Evolutionary conservation across 2,797 vertebrate genomes (phyloP).

Genomic region (Nyctalus aviator): DNA sequence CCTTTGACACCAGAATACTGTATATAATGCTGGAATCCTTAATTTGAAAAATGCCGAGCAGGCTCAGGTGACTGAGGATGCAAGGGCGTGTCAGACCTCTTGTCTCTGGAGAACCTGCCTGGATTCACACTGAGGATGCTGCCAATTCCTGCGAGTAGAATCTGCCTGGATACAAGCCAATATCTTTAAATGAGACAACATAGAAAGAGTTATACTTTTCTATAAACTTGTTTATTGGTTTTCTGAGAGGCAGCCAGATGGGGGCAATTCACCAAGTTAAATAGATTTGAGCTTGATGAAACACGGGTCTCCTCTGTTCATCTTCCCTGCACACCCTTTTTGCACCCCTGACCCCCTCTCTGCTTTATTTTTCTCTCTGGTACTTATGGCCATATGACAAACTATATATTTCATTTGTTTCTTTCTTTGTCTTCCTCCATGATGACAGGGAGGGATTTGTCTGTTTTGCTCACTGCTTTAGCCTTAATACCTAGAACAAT

Average conservation of each 20-base stretch:
- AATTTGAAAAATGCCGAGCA: neutral
- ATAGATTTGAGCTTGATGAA: constrained; percentile 68
- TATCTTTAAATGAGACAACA: constrained; percentile 72
- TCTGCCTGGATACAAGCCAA: constrained; percentile 46
- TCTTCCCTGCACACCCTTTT: neutral
- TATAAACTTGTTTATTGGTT: constrained; percentile 67
- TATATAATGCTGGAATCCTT: neutral
- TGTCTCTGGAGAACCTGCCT: neutral
- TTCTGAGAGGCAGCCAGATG: constrained; percentile 77
- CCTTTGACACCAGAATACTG: neutral
- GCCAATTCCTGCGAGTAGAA: constrained; percentile 56
- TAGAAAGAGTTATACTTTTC: constrained; percentile 69
- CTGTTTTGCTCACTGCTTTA: neutral
- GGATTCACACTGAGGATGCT: neutral
- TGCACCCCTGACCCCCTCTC: neutral
- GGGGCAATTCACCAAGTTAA: constrained; percentile 79
- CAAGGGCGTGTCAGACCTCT: neutral
- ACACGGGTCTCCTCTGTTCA: neutral
- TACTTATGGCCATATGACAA: neutral
- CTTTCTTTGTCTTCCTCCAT: neutral
- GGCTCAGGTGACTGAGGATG: neutral
- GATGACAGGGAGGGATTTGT: neutral
- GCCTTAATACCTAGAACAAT: neutral
- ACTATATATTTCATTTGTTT: neutral
- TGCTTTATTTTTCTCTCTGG: constrained; percentile 26